These are phyloP conservation scores for Aricia agestis DNA, from an alignment of 1,140 invertebrate genomes.

Conservation along the genomic window DNA sequence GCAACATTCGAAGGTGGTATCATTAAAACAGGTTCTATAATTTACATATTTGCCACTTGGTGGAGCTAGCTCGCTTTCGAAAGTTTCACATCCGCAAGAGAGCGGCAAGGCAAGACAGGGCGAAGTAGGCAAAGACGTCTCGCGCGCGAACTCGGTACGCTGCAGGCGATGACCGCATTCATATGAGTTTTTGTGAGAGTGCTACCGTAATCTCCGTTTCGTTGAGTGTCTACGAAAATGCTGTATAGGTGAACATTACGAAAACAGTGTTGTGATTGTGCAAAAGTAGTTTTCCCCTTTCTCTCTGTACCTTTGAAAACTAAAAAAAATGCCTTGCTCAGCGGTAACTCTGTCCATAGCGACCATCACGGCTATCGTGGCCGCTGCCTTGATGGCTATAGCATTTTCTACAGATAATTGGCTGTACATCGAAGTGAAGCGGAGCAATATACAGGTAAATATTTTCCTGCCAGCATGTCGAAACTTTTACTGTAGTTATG, in stretches of 20 bases:
- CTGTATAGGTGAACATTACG: conserved; percentile 69
- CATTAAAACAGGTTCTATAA: conserved; percentile 61
- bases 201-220: conserved; percentile 66
- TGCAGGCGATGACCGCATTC: conserved; percentile 73
- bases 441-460: conserved; percentile 89
- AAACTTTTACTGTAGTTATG: background rate
- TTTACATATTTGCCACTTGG: conserved; percentile 71
- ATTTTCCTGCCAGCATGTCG: background rate
- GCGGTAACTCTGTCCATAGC: conserved; percentile 95
- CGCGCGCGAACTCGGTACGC: conserved; percentile 71
- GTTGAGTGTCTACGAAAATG: conserved; percentile 72
- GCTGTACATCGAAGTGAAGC: conserved; percentile 93
- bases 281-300: conserved; percentile 48
- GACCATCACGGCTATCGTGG: conserved; percentile 94
- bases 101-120: conserved; percentile 63
- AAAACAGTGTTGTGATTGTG: conserved; percentile 73
- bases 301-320: conserved; percentile 53
- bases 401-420: conserved; percentile 97
- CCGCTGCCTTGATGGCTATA: conserved; percentile 92
- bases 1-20: conserved; percentile 33
- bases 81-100: conserved; percentile 76
- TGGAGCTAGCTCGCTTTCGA: conserved; percentile 66
- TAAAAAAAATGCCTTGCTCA: conserved; percentile 92
- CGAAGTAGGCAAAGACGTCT: conserved; percentile 71
- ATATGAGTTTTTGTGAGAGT: conserved; percentile 72